Conservation (phyloP, 1,140 invertebrate species). For the Platyscapa corneri region DNA sequence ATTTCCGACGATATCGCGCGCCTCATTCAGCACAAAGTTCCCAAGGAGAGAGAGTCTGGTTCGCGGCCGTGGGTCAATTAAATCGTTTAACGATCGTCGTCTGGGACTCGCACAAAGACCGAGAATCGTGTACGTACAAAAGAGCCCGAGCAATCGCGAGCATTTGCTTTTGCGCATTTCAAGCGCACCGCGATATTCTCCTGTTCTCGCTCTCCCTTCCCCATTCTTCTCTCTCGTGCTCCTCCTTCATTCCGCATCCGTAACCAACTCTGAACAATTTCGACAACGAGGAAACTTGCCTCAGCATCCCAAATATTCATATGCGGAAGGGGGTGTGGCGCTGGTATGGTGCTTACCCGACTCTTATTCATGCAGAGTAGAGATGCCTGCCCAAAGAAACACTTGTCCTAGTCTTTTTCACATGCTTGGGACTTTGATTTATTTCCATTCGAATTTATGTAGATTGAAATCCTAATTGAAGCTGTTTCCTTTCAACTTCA, state of each 20-base stretch:
- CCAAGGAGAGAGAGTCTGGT: neutral
- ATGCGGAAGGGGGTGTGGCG: neutral
- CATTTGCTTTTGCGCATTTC: neutral
- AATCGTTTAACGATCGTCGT: conserved; percentile 47
- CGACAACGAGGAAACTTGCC: conserved; percentile 28
- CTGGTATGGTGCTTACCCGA: neutral
- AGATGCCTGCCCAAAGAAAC: neutral
- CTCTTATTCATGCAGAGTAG: conserved; percentile 8
- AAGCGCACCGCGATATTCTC: neutral
- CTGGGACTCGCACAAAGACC: neutral
- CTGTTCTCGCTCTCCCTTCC: neutral
- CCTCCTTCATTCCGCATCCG: neutral
- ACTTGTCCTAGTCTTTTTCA: conserved; percentile 3
- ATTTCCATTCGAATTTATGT: neutral
- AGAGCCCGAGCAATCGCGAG: conserved; percentile 4
- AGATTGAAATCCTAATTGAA: neutral
- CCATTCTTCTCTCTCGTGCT: neutral
- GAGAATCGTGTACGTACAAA: neutral
- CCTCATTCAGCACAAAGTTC: neutral
- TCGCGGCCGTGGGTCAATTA: conserved; percentile 37
- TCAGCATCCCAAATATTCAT: conserved; percentile 46
- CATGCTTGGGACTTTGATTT: neutral
- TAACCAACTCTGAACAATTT: conserved; percentile 42
- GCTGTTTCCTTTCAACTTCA: too few relatives aligned
- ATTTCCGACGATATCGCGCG: conserved; percentile 24